These are phyloP conservation scores for Cylindroiulus punctatus DNA, from an alignment of 2,888 invertebrate species.

Conservation along the genomic window DNA sequence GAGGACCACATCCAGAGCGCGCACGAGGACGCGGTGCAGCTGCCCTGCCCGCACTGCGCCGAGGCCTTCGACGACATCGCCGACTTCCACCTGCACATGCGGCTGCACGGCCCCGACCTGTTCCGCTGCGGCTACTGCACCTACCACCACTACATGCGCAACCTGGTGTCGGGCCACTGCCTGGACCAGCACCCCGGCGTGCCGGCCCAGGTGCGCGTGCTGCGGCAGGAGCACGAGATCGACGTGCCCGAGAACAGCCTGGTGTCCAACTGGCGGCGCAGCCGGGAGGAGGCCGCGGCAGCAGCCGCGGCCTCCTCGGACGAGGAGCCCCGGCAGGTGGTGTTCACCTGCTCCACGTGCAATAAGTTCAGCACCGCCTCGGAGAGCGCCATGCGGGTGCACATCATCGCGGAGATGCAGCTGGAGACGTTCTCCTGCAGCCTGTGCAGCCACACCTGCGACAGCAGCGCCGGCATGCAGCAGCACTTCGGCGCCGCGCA, in stretches of 20 bases:
- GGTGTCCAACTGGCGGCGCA: background rate
- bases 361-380: conserved; percentile 12
- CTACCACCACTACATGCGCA: conserved; percentile 6
- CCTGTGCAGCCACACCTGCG: background rate
- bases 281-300: background rate
- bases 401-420: background rate
- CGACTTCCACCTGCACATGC: conserved; percentile 77
- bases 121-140: conserved; percentile 72
- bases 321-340: background rate
- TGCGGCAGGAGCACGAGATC: conserved; percentile 51
- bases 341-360: conserved; percentile 15
- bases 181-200: conserved; percentile 33
- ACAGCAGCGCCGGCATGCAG: background rate
- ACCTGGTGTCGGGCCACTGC: conserved; percentile 46
- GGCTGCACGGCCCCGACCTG: conserved; percentile 78
- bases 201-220: background rate
- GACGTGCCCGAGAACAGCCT: conserved; percentile 8
- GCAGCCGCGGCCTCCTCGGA: background rate
- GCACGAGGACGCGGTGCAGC: conserved; percentile 73
- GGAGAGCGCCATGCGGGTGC: background rate
- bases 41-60: conserved; percentile 79
- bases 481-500: conserved; percentile 42
- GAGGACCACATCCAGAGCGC: conserved; percentile 78
- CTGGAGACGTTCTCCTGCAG: conserved; percentile 54
- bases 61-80: conserved; percentile 69